Evolutionary conservation across 1,140 invertebrate species (phyloP), one percentile per base, ranked within the genome.

Genomic region (Daktulosphaira vitifoliae): DNA sequence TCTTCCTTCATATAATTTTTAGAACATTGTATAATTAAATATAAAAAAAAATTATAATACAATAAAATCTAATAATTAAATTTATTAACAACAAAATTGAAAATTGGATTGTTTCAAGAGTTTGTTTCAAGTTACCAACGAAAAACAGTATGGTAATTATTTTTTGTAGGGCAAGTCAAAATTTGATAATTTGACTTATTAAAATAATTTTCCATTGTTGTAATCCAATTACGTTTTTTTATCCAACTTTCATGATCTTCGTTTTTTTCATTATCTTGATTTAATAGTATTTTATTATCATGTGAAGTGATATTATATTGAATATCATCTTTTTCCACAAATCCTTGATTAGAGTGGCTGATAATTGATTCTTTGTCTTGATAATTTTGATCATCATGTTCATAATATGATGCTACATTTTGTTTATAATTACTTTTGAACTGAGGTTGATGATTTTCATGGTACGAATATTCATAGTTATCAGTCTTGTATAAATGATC

Each of bases 71-170:
- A n/a, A n/a, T n/a, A n/a, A n/a, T n/a, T n/a, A n/a, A n/a, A n/a
- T n/a, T n/a, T n/a, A n/a, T n/a, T n/a, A n/a, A n/a, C n/a, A n/a
- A n/a, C n/a, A n/a, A n/a, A n/a, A n/a, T n/a, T n/a, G n/a, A n/a
- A n/a, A n/a, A n/a, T n/a, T n/a, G n/a, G n/a, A n/a, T n/a, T n/a
- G n/a, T n/a, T n/a, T n/a, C n/a, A n/a, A n/a, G n/a, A n/a, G n/a
- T n/a, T n/a, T n/a, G n/a, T n/a, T n/a, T 33, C 51, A 15, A 3
- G 9, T 62, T 16, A 62, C 56, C 56, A 62, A 33, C 56, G 56
- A 18, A 33, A 62, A 46, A 20, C 9, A 3, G 42, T 48, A 6
- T 62, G 46, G 8, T 46, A 20, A n/a, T 48, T 62, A 33, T 62
- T 62, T 3, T n/a, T 46, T 8, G 23, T 25, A 6, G n/a, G 42